phyloP scores from a whole-genome alignment of 1,140 invertebrate species.

The Scaptodrosophila lebanonensis region DNA sequence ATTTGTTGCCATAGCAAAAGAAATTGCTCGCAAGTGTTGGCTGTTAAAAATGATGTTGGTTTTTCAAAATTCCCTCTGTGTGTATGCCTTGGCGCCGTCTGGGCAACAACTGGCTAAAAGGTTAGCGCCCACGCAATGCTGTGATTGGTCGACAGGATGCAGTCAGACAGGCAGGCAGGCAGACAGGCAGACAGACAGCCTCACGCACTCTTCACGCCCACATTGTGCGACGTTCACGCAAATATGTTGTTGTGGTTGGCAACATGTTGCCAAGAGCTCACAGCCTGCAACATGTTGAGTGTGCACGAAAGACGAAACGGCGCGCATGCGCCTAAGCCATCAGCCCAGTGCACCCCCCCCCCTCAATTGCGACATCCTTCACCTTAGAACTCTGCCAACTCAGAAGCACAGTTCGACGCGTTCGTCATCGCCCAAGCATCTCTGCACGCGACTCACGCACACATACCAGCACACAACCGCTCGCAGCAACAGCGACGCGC shows the following conservation, averaged over 20 bases:
- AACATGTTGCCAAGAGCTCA: conserved; percentile 6
- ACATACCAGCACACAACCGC: conserved; percentile 5
- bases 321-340: conserved; percentile 22
- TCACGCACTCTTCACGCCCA: too few species aligned
- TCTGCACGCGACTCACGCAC: conserved; percentile 46
- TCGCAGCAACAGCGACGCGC: background rate
- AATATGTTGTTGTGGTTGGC: conserved; percentile 32
- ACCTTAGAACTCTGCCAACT: conserved; percentile 27
- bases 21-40: background rate
- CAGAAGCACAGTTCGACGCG: background rate
- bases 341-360: conserved; percentile 4
- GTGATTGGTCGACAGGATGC: conserved; percentile 27
- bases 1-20: conserved; percentile 35
- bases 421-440: conserved; percentile 52
- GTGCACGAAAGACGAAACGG: background rate
- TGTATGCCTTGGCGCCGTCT: too few species aligned
- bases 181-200: too few species aligned
- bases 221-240: conserved; percentile 23
- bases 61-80: too few species aligned
- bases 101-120: too few species aligned
- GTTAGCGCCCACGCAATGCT: too few species aligned
- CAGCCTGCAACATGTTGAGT: background rate
- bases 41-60: too few species aligned
- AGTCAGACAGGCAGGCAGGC: too few species aligned
- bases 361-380: too few species aligned